Base-by-base conservation (phyloP, 2,888 invertebrate species). In the Catocala fraxini region DNA sequence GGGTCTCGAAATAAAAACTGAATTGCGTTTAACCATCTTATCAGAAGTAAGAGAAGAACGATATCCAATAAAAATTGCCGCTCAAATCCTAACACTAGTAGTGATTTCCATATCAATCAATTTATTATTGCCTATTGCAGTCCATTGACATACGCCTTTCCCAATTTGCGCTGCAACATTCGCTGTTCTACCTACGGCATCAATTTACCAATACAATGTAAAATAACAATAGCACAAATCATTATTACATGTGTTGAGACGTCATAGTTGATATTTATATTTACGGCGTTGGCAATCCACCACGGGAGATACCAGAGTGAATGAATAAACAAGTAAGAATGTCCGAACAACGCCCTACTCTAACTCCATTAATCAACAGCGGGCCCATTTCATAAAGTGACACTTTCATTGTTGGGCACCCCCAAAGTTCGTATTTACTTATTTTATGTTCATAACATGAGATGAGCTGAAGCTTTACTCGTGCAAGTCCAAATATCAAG, bases 351-450 rank as follows among this genome's bases (percentile, higher is more conserved):
- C 79, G 74, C 80, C 80, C 85, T 77, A 80, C 86, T 87, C 82
- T 78, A 82, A 85, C 83, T 86, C 84, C 92, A 92, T 93, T 92
- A 91, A 92, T 92, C 92, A 92, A 86, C 82, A 72, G 80, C 79
- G 81, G 68, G 88, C 87, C 90, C 89, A 87, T 90, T 90, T 92
- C 90, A 90, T 91, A 91, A 91, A 91, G 89, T 91, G 92, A 92
- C 92, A 92, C 89, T 91, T 92, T 92, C 91, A 91, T 93, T 93
- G 92, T 92, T 88, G 81, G 81, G 81, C 83, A 76, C 81, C 85
- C 87, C 87, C 83, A 82, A 90, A 91, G 85, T 90, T 90, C 83
- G 83, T 87, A 89, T 88, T 87, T 88, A 88, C 87, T 87, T 84
- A 83, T 89, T 87, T 87, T 83, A 82, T 84, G 89, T 85, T 86